phyloP scores from a whole-genome alignment of 2,113 vertebrate species.

The Puntigrus tetrazona region DNA sequence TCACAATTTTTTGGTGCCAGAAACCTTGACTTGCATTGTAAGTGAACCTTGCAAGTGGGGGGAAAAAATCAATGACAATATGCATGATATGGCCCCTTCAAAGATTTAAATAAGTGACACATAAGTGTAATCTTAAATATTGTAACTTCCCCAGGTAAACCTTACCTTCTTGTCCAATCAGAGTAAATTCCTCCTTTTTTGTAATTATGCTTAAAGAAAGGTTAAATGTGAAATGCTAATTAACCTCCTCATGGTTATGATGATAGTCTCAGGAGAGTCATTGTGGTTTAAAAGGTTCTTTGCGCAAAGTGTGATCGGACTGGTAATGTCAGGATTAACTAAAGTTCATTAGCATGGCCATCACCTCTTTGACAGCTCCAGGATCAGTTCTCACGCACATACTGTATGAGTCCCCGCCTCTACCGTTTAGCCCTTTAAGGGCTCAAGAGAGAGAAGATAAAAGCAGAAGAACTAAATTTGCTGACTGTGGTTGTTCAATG shows the following conservation, averaged over 20 bases:
- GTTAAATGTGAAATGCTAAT: conserved; percentile 44
- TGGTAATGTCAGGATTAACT: conserved; percentile 47
- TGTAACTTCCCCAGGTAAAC: not conserved
- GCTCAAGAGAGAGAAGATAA: conserved; percentile 38
- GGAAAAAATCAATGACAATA: not conserved
- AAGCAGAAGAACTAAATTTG: conserved; percentile 41
- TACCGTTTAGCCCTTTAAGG: conserved; percentile 19
- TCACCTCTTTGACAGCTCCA: conserved; percentile 43
- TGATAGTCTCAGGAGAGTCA: conserved; percentile 27
- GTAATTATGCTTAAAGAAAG: conserved; percentile 12
- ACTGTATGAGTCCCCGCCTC: conserved; percentile 25
- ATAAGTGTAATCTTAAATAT: not conserved
- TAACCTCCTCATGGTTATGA: conserved; percentile 16
- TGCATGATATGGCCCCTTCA: not conserved
- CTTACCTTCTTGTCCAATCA: not conserved
- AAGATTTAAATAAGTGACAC: not conserved
- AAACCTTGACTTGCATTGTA: not conserved
- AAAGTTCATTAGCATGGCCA: conserved; percentile 47
- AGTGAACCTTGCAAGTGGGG: not conserved
- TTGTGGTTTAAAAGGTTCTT: conserved; percentile 51
- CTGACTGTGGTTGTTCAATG: conserved; percentile 54
- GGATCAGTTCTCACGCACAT: conserved; percentile 39
- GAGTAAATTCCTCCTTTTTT: not conserved
- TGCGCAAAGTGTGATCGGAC: conserved; percentile 40
- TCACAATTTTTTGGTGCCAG: not conserved